Base-by-base conservation (phyloP, 2,888 invertebrate species). In the Branchellion lobata region DNA sequence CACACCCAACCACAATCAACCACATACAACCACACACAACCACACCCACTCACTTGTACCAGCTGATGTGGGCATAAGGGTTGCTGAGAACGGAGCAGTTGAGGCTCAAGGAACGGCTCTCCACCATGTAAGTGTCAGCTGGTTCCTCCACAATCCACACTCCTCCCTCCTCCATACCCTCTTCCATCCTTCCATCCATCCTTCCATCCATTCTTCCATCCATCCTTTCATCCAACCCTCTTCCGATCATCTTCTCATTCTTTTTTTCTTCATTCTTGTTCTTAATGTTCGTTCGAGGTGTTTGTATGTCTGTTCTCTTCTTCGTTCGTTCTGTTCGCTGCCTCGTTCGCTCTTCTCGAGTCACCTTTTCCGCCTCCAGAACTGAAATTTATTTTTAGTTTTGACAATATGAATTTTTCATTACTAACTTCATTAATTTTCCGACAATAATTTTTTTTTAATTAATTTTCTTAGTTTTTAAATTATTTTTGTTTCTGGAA, bases 11-110 rank as follows among this genome's bases (percentile, higher is more conserved):
- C 3, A 31, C 71, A 27, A 69, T n/a, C 33, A 34, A 8, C 71
- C 3, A 5, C 11, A 3, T 5, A 24, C 71, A 3, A 69, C 71
- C 18, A 69, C 71, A 3, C 33, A 36, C 73, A 3, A 36, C 53
- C 40, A 47, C 75, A 5, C 5, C 34, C 34, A 75, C 75, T 53
- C 53, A 75, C 75, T 75, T 75, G 75, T 75, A 75, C 75, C 75
- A 75, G 53, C 51, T 53, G 75, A 75, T 27, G 24, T 47, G 3
- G 75, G 75, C 75, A 27, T n/a, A 40, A n/a, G 75, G 75, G 14
- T 53, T 27, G 53, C 75, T 75, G 27, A 36, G 29, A 40, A 75
- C 75, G 29, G 53, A 47, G 51, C 75, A 75, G 31, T 75, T 75
- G 29, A 75, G 51, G 18, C 21, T 31, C n/a, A 51, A 53, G 24